Evolutionary conservation across 2,113 vertebrate species (phyloP).

Genomic region (Tachysurus vachellii): DNA sequence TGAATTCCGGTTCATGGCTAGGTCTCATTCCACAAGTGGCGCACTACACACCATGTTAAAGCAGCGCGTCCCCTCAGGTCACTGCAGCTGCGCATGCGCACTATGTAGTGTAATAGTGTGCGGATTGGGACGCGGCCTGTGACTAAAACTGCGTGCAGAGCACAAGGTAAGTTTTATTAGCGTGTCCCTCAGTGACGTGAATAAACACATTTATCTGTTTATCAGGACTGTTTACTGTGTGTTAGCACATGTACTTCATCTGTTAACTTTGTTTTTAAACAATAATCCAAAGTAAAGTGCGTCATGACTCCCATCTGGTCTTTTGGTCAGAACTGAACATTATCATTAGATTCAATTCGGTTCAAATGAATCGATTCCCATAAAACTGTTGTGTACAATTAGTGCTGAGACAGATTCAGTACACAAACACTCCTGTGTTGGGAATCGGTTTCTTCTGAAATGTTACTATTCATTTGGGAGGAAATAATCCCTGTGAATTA

Average conservation of each 20-base stretch:
- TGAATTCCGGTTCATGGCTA: background rate
- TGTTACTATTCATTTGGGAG: too few species aligned
- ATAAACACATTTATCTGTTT: background rate
- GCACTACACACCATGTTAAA: background rate
- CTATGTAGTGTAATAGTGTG: background rate
- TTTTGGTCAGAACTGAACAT: background rate
- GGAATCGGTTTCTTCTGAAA: background rate
- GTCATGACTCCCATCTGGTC: background rate
- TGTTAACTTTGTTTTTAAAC: background rate
- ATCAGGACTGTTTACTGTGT: background rate
- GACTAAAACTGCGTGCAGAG: background rate
- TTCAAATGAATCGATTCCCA: constrained; percentile 11
- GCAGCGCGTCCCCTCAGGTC: background rate
- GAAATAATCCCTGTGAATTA: background rate
- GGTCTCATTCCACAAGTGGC: background rate
- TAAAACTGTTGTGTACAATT: background rate
- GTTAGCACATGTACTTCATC: background rate
- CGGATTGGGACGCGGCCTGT: background rate
- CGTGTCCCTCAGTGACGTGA: background rate
- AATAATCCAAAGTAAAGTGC: background rate
- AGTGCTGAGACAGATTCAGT: background rate
- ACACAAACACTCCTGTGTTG: background rate
- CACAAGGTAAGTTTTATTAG: too few species aligned
- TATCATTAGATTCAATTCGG: background rate
- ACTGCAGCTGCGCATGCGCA: background rate